Evolutionary conservation across 2,888 invertebrate genomes (phyloP).

Genomic region (Drosophila paramelanica): DNA sequence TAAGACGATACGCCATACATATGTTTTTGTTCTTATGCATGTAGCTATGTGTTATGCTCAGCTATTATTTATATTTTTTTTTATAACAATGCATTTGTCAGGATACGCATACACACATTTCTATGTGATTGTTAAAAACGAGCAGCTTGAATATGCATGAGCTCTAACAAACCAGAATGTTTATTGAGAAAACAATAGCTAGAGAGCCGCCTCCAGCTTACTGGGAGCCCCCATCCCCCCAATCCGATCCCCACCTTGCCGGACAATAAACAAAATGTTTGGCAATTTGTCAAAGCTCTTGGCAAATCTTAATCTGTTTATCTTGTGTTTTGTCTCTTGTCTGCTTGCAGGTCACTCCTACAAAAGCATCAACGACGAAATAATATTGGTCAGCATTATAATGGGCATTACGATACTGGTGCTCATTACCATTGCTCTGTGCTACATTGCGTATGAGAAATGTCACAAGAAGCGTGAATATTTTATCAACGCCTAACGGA

Average conservation of each 20-base stretch:
- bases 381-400: slow-evolving; percentile 94
- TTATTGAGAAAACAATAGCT: slow-evolving; percentile 47
- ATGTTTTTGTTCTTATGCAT: slow-evolving; percentile 17
- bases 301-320: slow-evolving; percentile 31
- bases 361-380: slow-evolving; percentile 93
- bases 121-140: slow-evolving; percentile 13
- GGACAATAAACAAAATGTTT: slow-evolving; percentile 16
- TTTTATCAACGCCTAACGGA: slow-evolving; percentile 88
- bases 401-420: slow-evolving; percentile 93
- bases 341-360: slow-evolving; percentile 89
- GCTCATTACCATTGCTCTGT: slow-evolving; percentile 91
- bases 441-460: slow-evolving; percentile 92
- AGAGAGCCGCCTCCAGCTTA: slow-evolving; percentile 8
- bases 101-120: slow-evolving; percentile 18
- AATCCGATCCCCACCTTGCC: not conserved
- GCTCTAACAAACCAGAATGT: slow-evolving; percentile 37
- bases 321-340: slow-evolving; percentile 21
- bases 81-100: slow-evolving; percentile 61
- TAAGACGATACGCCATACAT: slow-evolving; percentile 14
- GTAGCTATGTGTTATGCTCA: slow-evolving; percentile 12
- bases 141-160: slow-evolving; percentile 54
- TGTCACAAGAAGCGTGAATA: slow-evolving; percentile 89
- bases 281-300: slow-evolving; percentile 43
- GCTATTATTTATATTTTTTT: slow-evolving; percentile 48
- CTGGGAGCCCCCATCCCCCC: not conserved